Conservation (phyloP, 2,797 vertebrate genomes). For the Sebastes cheni region DNA sequence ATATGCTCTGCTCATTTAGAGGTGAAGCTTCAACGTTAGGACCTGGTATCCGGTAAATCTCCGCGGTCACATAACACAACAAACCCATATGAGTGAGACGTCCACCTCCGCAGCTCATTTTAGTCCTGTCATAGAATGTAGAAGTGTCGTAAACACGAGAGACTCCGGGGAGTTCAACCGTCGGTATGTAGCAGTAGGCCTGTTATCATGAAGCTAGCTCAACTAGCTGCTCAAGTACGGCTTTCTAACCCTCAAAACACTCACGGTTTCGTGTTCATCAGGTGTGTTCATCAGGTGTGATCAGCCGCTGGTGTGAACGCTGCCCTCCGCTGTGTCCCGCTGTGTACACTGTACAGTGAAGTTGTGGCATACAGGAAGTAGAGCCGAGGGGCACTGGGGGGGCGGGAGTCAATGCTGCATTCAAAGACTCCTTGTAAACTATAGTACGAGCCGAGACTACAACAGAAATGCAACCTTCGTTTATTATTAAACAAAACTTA, state of each 20-base stretch:
- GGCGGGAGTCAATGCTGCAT: constrained; percentile 35
- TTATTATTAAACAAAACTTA: background rate
- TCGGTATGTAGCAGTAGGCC: background rate
- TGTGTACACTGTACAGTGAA: constrained; percentile 20
- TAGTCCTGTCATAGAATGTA: background rate
- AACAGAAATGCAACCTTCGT: background rate
- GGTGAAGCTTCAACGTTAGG: no score
- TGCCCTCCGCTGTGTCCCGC: background rate
- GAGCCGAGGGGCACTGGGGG: background rate
- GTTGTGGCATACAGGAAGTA: constrained; percentile 66
- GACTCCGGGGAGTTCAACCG: no score
- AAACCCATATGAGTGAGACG: background rate
- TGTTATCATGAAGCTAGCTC: background rate
- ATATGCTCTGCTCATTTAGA: background rate
- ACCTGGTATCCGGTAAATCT: background rate
- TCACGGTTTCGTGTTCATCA: constrained; percentile 61
- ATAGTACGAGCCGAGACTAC: fast-evolving
- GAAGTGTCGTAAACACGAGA: background rate
- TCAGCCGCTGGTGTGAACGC: background rate
- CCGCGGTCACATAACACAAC: background rate
- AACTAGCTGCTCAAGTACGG: background rate
- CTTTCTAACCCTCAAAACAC: constrained; percentile 2
- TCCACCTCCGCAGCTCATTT: background rate
- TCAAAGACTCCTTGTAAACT: constrained; percentile 42
- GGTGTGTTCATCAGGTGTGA: background rate